phyloP scores from a whole-genome alignment of 2,888 invertebrate species.

The Luperina nickerlii region DNA sequence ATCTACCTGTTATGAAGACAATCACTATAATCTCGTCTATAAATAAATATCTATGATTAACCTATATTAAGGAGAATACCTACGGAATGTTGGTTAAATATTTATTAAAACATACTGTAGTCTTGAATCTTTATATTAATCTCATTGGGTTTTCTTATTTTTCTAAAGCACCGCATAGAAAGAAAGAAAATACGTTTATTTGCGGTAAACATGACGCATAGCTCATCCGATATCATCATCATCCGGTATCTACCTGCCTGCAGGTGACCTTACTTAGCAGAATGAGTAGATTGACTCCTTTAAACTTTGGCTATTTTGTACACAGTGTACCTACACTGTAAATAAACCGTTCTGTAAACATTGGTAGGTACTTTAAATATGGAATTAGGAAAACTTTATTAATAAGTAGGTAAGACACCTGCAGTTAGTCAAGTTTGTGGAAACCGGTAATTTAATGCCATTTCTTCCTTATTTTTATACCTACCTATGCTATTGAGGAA shows the following conservation, averaged over 20 bases:
- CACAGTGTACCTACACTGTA: neutral
- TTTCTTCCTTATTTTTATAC: conserved; percentile 4
- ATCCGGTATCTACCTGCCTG: neutral
- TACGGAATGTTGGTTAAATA: neutral
- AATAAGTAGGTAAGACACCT: conserved; percentile 15
- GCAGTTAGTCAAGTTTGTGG: neutral
- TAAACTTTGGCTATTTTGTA: neutral
- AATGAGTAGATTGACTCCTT: neutral
- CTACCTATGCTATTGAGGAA: conserved; percentile 1
- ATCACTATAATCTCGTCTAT: conserved; percentile 41
- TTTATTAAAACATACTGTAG: neutral
- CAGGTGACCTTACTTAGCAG: too few species aligned
- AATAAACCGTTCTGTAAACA: neutral
- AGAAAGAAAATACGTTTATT: too few species aligned
- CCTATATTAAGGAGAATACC: conserved; percentile 64
- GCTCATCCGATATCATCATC: too few species aligned
- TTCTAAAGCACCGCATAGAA: neutral
- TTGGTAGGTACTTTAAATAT: neutral
- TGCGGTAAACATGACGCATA: too few species aligned
- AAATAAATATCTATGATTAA: conserved; percentile 45
- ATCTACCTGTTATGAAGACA: conserved; percentile 39
- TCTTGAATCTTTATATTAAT: neutral
- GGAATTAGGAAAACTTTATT: neutral
- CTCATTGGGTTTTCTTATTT: neutral
- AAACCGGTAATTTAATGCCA: conserved; percentile 15